Evolutionary conservation across 2,888 invertebrate genomes (phyloP).

Genomic region (Xanthorhoe spadicearia): DNA sequence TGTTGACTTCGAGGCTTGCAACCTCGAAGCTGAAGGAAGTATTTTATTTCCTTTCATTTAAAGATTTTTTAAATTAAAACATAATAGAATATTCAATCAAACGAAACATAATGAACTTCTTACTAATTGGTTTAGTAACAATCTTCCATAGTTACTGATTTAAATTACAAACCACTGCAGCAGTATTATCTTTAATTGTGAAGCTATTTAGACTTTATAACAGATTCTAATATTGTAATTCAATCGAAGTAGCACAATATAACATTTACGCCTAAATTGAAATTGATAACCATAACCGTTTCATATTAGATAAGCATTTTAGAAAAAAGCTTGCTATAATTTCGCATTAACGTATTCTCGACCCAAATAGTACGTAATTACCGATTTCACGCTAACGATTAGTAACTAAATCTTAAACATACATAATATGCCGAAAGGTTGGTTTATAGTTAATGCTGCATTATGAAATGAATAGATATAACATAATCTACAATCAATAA

Average conservation of each 20-base stretch:
- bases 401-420: background rate
- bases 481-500: background rate
- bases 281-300: background rate
- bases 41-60: background rate
- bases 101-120: background rate
- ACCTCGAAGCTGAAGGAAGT: no score
- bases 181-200: background rate
- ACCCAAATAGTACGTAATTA: constrained; percentile 9
- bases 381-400: constrained; percentile 10
- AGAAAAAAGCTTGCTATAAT: background rate
- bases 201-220: background rate
- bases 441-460: background rate
- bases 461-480: background rate
- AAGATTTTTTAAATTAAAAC: no score
- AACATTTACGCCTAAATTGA: background rate
- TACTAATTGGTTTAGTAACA: background rate
- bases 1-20: background rate
- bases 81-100: background rate
- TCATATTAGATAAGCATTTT: background rate
- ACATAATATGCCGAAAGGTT: background rate
- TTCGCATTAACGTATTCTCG: background rate
- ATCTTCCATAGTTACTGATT: background rate
- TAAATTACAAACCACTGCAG: background rate
- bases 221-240: background rate
- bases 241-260: background rate